Conservation (phyloP, 2,888 invertebrate genomes). For the Glyphotaelius pellucidus region DNA sequence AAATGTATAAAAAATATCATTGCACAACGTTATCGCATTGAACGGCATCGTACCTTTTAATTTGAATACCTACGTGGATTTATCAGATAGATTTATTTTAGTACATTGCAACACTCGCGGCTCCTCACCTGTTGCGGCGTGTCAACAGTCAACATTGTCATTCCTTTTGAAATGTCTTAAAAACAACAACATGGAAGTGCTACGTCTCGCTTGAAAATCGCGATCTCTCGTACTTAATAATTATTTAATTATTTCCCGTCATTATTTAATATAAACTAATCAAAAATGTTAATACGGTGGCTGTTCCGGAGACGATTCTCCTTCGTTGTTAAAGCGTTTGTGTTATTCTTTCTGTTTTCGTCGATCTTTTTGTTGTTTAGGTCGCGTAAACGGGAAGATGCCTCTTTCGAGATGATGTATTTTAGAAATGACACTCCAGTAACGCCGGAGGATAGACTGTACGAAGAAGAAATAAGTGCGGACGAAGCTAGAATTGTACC, state of each 20-base stretch:
- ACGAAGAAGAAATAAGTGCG: conserved; percentile 76
- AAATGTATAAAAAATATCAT: background rate
- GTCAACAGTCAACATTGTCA: conserved; percentile 38
- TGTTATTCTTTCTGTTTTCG: conserved; percentile 41
- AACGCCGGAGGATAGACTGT: conserved; percentile 43
- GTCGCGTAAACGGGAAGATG: conserved; percentile 36
- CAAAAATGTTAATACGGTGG: conserved; percentile 55
- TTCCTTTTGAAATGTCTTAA: conserved; percentile 25
- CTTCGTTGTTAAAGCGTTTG: conserved; percentile 52
- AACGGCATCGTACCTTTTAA: background rate
- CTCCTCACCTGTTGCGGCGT: conserved; percentile 47
- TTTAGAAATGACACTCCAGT: conserved; percentile 27
- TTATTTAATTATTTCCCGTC: conserved; percentile 9
- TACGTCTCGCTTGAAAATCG: background rate
- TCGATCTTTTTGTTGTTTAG: conserved; percentile 50
- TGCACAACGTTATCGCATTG: background rate
- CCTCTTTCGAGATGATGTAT: conserved; percentile 39
- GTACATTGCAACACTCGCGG: conserved; percentile 23
- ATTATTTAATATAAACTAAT: conserved; percentile 31
- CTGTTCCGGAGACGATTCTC: conserved; percentile 47
- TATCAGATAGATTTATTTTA: background rate
- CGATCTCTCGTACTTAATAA: background rate
- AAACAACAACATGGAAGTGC: conserved; percentile 51
- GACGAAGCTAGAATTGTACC: conserved; percentile 82
- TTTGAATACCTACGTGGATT: background rate